Evolutionary conservation across 2,888 invertebrate species (phyloP).

Genomic region (Toxonevra muliebris): DNA sequence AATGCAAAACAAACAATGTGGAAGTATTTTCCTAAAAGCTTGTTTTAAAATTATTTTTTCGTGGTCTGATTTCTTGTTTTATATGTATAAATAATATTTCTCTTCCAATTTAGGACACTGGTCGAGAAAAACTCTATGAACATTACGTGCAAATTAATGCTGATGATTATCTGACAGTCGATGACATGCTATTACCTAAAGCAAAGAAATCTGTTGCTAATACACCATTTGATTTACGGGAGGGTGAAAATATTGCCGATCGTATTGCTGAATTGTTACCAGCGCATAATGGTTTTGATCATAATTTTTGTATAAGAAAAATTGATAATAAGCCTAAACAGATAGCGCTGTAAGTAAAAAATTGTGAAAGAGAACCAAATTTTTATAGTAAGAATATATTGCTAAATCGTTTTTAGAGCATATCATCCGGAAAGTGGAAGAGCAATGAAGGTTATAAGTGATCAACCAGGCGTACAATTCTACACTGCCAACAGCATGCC

Average conservation of each 20-base stretch:
- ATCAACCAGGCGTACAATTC: slow-evolving; percentile 91
- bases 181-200: slow-evolving; percentile 72
- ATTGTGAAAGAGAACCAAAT: background rate
- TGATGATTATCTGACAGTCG: slow-evolving; percentile 77
- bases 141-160: slow-evolving; percentile 80
- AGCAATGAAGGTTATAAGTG: slow-evolving; percentile 80
- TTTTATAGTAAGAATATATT: background rate
- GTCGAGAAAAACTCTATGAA: slow-evolving; percentile 72
- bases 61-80: too few relatives aligned
- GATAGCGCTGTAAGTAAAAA: background rate
- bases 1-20: too few relatives aligned
- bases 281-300: slow-evolving; percentile 79
- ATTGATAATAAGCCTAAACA: slow-evolving; percentile 43
- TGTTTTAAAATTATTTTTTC: too few relatives aligned
- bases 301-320: slow-evolving; percentile 77
- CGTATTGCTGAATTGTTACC: slow-evolving; percentile 74
- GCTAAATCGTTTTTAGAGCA: slow-evolving; percentile 65
- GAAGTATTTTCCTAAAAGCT: too few relatives aligned
- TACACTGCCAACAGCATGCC: slow-evolving; percentile 85
- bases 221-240: slow-evolving; percentile 78
- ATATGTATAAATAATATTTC: too few relatives aligned
- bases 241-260: slow-evolving; percentile 72
- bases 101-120: slow-evolving; percentile 67
- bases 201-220: slow-evolving; percentile 70
- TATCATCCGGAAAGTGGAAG: slow-evolving; percentile 77